Percentiles rank a stretch among this genome's conserved stretches.
Conservation (phyloP, 2,888 invertebrate genomes). For the Hofmannophila pseudospretella region DNA sequence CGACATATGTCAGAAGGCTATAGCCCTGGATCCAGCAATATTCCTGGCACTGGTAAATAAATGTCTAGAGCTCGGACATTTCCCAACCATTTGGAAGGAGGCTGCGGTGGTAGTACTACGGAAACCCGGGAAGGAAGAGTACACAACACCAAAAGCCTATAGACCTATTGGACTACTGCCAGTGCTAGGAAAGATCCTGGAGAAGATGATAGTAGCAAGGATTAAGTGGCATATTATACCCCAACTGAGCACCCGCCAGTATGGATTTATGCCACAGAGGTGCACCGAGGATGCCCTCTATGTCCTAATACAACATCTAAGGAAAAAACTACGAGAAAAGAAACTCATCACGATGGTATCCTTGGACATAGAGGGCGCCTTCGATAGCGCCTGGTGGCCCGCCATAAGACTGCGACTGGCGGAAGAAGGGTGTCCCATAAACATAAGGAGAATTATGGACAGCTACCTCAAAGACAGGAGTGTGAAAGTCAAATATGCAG, state of each 20-base stretch:
- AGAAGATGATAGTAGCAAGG: not conserved
- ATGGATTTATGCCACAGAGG: constrained; percentile 9
- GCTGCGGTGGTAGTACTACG: not conserved
- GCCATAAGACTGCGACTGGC: not conserved
- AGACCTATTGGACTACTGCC: not conserved
- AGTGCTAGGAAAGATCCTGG: not conserved
- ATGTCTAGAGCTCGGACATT: too few species aligned
- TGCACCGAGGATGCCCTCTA: constrained; percentile 9
- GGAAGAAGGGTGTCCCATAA: not conserved
- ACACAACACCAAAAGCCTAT: not conserved
- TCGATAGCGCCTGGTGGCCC: not conserved
- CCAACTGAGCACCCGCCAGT: not conserved
- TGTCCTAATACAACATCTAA: not conserved
- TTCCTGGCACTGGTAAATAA: too few species aligned
- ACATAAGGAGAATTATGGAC: not conserved
- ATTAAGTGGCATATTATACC: not conserved
- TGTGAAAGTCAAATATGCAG: not conserved
- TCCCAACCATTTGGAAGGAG: not conserved
- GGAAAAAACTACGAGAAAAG: not conserved
- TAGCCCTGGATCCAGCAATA: not conserved
- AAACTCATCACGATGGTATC: not conserved
- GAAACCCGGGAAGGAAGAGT: not conserved
- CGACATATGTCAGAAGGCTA: constrained; percentile 2
- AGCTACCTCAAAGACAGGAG: not conserved
- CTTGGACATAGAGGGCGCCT: constrained; percentile 1